A percentile compares a stretch with the other conserved stretches of the same genome.
phyloP scores from a whole-genome alignment of 2,888 invertebrate species.

The Conchocele bisecta region DNA sequence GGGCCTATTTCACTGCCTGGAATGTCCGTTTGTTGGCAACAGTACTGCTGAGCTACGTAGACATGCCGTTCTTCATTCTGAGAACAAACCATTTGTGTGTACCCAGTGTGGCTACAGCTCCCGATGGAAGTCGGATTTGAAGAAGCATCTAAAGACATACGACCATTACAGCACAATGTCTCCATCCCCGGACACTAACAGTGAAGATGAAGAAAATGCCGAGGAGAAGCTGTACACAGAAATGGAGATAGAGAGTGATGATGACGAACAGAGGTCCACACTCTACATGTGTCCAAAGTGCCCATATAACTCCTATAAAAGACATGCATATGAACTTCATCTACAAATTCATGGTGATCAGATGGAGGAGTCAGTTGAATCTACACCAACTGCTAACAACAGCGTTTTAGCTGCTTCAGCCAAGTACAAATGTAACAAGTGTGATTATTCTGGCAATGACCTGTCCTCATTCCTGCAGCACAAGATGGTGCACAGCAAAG shows the following conservation, averaged over 20 bases:
- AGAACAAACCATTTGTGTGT: constrained; percentile 80
- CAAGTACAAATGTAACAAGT: constrained; percentile 76
- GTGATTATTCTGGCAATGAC: constrained; percentile 74
- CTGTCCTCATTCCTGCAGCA: constrained; percentile 77
- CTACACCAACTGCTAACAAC: constrained; percentile 5
- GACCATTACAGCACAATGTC: constrained; percentile 70
- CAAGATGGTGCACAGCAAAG: constrained; percentile 68
- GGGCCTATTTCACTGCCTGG: constrained; percentile 75
- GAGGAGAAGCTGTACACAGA: constrained; percentile 35
- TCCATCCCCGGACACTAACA: constrained; percentile 7
- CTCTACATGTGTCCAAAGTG: constrained; percentile 73
- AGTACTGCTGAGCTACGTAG: constrained; percentile 80
- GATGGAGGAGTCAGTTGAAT: constrained; percentile 29
- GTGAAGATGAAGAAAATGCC: constrained; percentile 38
- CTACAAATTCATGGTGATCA: constrained; percentile 67
- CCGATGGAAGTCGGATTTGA: constrained; percentile 81
- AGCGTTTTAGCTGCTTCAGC: constrained; percentile 36
- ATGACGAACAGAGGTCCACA: constrained; percentile 54
- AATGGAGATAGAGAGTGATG: constrained; percentile 44
- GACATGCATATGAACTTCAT: constrained; percentile 69
- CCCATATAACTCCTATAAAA: constrained; percentile 71
- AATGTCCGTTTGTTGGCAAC: constrained; percentile 79
- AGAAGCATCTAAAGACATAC: constrained; percentile 80
- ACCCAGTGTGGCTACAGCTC: constrained; percentile 79
- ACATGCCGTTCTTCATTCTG: constrained; percentile 79